A percentile compares a stretch with the other conserved stretches of the same genome.
Conservation (phyloP, 2,888 invertebrate genomes). For the Sesamia inferens region DNA sequence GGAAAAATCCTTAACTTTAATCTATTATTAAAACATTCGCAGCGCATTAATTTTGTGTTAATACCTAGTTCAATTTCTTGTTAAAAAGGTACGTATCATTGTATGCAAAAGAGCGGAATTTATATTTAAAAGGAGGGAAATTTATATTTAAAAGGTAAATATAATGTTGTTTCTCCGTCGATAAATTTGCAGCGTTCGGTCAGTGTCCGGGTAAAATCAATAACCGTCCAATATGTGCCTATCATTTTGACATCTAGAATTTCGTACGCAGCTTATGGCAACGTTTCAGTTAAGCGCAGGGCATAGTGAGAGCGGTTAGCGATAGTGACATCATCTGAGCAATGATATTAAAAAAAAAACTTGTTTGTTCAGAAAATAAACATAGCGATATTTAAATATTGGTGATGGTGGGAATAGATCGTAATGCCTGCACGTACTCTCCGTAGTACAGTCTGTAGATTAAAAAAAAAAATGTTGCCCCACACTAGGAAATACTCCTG, state of each 20-base stretch:
- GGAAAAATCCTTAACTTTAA: background rate
- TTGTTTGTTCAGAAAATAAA: too few relatives aligned
- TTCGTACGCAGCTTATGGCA: conserved; percentile 74
- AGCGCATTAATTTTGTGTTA: conserved; percentile 9
- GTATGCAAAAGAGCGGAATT: conserved; percentile 9
- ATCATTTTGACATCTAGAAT: conserved; percentile 87
- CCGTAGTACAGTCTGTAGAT: too few relatives aligned
- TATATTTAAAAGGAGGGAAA: conserved; percentile 24
- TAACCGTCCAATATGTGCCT: conserved; percentile 83
- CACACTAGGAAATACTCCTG: too few relatives aligned
- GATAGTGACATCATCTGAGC: background rate
- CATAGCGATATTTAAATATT: too few relatives aligned
- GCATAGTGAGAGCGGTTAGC: conserved; percentile 48
- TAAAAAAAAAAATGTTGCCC: too few relatives aligned
- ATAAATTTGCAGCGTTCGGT: conserved; percentile 68
- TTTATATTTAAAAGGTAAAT: conserved; percentile 24
- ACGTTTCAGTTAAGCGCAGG: conserved; percentile 57
- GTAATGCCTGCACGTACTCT: too few relatives aligned
- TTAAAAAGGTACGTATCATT: conserved; percentile 26
- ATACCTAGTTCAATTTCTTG: conserved; percentile 6
- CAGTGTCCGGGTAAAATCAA: conserved; percentile 82
- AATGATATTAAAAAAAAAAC: background rate
- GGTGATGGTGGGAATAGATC: too few relatives aligned
- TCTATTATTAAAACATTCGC: conserved; percentile 5
- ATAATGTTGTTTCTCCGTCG: conserved; percentile 41